Percentiles rank a stretch among this genome's conserved stretches.
Conservation (phyloP, 2,113 vertebrate species). For the Gadus macrocephalus region DNA sequence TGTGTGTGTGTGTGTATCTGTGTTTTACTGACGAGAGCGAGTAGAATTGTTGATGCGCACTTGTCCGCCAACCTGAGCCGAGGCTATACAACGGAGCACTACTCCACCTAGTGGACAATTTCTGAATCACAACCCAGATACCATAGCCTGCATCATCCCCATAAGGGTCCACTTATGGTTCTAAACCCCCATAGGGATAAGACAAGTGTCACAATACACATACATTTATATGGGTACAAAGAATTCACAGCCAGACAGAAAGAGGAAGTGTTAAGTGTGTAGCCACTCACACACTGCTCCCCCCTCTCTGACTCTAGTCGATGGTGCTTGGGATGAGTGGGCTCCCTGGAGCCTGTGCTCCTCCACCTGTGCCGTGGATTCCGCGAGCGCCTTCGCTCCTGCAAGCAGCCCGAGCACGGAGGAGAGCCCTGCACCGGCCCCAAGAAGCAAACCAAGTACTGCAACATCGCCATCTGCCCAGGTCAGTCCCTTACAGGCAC, state of each 20-base stretch:
- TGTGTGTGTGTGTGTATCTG: background rate
- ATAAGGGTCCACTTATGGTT: no score
- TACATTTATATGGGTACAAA: background rate
- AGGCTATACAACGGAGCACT: slow-evolving; percentile 12
- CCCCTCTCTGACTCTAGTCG: slow-evolving; percentile 71
- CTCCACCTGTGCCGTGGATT: slow-evolving; percentile 91
- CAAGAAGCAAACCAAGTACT: slow-evolving; percentile 92
- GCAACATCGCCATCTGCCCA: slow-evolving; percentile 97
- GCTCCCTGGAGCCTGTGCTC: slow-evolving; percentile 98
- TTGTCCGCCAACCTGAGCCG: background rate
- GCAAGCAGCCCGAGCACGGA: slow-evolving; percentile 87
- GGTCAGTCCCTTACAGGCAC: slow-evolving; percentile 68
- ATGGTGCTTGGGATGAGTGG: slow-evolving; percentile 96
- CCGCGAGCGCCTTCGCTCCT: slow-evolving; percentile 87
- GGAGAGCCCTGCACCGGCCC: slow-evolving; percentile 89
- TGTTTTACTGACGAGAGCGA: background rate
- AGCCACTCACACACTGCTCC: background rate
- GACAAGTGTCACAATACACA: no score
- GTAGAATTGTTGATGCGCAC: background rate
- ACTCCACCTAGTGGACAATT: slow-evolving; percentile 40
- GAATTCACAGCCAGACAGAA: background rate
- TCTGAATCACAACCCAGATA: background rate
- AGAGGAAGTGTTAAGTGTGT: background rate
- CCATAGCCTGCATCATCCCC: background rate
- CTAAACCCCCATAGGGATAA: no score